Base-by-base conservation (phyloP, 2,113 vertebrate genomes). In the Nestor notabilis region DNA sequence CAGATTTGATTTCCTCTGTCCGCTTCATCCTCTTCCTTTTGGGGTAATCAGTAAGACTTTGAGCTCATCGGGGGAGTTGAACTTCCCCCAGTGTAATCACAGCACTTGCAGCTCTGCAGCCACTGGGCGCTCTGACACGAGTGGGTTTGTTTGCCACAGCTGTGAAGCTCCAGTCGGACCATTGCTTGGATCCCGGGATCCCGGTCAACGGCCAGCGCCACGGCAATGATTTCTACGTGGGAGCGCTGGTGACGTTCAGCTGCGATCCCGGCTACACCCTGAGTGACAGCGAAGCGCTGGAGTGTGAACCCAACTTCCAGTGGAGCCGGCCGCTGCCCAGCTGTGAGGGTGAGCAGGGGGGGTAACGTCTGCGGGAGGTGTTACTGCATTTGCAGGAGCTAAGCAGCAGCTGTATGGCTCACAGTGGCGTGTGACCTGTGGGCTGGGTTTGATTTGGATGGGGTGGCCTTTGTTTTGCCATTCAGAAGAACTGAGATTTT, bases 251-350 rank as follows among this genome's bases (percentile, higher is more conserved):
- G 97, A 99, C 98, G 3, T 99, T 99, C 94, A 99, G 98, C 98
- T 99, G 99, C 1, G 99, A 99, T 5, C 98, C 99, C 0, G 99
- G 99, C 19, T 99, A 99, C 96, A 99, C 99, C 0, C 97, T 99
- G 39, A 99, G 99, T 10, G 99, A 99, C 70, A 64, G 68, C 0
- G 98, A 99, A 87, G 98, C 99, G 39, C 97, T 99, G 72, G 99
- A 99, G 95, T 99, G 99, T 50, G 99, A 99, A 92, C 99, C 99
- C 17, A 99, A 99, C 98, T 99, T 99, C 94, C 99, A 99, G 97
- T 99, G 99, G 99, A 99, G 99, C 93, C 98, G 99, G 7, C 99
- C 99, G 4, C 99, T 99, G 86, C 99, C 99, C 78, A 99, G 99
- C 98, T 99, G 99, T 5, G 99, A 99, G 98, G 99, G 99, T 99